These are phyloP conservation scores for Myrmophylax atrothorax DNA, from an alignment of 2,113 vertebrate species.

Conservation along the genomic window DNA sequence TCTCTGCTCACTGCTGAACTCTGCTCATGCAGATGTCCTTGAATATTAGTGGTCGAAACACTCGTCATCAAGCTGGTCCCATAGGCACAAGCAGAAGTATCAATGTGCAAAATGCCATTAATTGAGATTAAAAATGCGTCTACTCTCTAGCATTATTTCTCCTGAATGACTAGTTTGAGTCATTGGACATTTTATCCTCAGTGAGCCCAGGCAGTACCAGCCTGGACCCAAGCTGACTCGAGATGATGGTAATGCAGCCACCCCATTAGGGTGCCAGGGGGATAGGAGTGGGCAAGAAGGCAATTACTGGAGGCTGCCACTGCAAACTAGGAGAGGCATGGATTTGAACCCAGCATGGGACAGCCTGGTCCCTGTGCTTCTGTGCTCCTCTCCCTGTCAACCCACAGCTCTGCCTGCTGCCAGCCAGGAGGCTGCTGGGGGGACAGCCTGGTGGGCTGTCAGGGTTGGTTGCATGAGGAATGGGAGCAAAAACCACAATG, in stretches of 20 bases:
- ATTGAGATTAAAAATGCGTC: accelerated
- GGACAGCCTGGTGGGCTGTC: background rate
- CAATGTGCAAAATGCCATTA: background rate
- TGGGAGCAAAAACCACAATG: background rate
- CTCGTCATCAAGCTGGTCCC: accelerated
- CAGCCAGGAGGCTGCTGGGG: background rate
- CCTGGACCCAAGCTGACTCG: accelerated
- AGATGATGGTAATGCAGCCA: background rate
- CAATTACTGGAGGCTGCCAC: background rate
- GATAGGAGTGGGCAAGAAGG: background rate
- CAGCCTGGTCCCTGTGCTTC: background rate
- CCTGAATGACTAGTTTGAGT: background rate
- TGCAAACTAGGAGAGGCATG: accelerated
- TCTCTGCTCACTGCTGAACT: accelerated
- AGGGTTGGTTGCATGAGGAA: background rate
- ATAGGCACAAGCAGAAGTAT: background rate
- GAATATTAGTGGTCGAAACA: background rate
- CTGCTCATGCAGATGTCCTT: background rate
- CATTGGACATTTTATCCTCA: accelerated
- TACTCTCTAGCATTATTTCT: background rate
- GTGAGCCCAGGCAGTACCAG: background rate
- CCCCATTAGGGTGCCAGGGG: accelerated
- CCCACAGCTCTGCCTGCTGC: background rate
- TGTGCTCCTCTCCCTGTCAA: background rate
- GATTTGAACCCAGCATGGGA: background rate